Base-by-base conservation (phyloP, 1,140 invertebrate genomes). In the Zaprionus inermis region DNA sequence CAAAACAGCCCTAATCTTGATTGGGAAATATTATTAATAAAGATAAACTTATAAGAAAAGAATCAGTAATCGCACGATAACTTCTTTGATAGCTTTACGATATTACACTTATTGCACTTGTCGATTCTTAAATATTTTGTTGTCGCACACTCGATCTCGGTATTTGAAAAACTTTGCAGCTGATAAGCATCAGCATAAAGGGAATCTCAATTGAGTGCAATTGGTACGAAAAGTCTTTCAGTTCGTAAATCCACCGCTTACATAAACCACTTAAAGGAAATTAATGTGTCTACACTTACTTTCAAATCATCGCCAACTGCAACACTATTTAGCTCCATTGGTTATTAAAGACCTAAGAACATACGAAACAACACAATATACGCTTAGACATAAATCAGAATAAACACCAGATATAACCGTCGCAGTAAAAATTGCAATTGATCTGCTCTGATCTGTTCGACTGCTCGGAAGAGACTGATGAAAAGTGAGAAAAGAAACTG, bases 261-360 rank as follows among this genome's bases (percentile, higher is more conserved):
- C 18, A 72, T 86, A 86, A 85, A 73, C 44, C 16, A 44, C 61
- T 49, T 30, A 7, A 32, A n/a, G 14, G 7, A 49, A 20, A 28
- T 44, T 44, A 2, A 16, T 16, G n/a, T 16, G 1, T 16, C 30
- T 41, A 28, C 11, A 78, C 64, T 84, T 63, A 84, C 60, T n/a
- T 14, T 0, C 12, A 52, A 7, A 14, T 38, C 66, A 36, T 74
- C 56, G 18, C 78, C 76, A 34, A 83, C 28, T 16, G 79, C 60
- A 38, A 88, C 77, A 75, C 67, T 89, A 32, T 60, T 75, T 0
- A 88, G 55, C 60, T 88, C 83, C 83, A 88, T 18, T 12, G 16
- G 14, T 30, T 28, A 74, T 36, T 49, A n/a, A 30, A 22, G 41
- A 65, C 64, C 16, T 16, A 44, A 44, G 38, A n/a, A 44, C 38